Evolutionary conservation across 2,113 vertebrate genomes (phyloP), one percentile per base, ranked within the genome.

Genomic region (Opisthocomus hoazin): DNA sequence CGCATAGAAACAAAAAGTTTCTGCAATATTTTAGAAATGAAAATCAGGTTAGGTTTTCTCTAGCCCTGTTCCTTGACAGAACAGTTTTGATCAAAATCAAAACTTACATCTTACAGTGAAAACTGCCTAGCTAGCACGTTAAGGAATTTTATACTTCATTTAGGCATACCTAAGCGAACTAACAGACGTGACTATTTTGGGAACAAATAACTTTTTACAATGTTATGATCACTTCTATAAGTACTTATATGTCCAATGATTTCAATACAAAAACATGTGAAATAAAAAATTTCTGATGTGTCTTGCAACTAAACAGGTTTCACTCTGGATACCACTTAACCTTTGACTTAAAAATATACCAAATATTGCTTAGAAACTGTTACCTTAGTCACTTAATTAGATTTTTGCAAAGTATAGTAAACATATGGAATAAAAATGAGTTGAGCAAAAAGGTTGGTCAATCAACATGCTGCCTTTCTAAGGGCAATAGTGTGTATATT

Each of bases 111-210:
- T 73, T 27, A 43, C 27, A 80, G 68, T 30, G 46, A 84, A 90
- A 95, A 84, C 36, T 54, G 58, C 48, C 63, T 77, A 74, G 29
- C 45, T 65, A 77, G 54, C 54, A 88, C 43, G 63, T 86, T 70
- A 89, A 88, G 90, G 34, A 88, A 88, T 92, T 90, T 88, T 93
- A 92, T 56, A 90, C 41, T 76, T 92, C 46, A 93, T 90, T 94
- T 96, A 84, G 66, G 50, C 54, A 54, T 30, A 66, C 51, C 53
- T 54, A 93, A 84, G 24, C 65, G 53, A 91, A 76, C 83, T 92
- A 85, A 80, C 23, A 89, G 75, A 64, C 6, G 69, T 89, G 0
- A 84, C 17, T 91, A 61, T 84, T 91, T 85, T 48, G 18, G 69
- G 19, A 84, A 82, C 23, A 87, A 86, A 15, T 46, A 83, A 70